phyloP scores from a whole-genome alignment of 2,113 vertebrate species.

The Austrofundulus limnaeus region DNA sequence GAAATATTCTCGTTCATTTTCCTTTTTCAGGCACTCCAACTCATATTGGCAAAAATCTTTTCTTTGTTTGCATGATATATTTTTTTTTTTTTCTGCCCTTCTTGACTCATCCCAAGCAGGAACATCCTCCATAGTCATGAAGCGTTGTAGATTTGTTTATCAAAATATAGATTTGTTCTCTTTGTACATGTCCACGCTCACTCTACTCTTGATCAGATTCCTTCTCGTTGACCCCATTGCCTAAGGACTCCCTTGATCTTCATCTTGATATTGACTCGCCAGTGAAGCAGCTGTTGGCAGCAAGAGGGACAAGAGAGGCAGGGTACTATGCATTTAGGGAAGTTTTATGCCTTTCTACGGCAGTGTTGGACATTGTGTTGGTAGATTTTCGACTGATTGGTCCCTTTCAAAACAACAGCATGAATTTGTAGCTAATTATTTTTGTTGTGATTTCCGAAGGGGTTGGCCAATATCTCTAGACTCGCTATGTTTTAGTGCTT shows the following conservation, averaged over 20 bases:
- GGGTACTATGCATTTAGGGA: slow-evolving; percentile 62
- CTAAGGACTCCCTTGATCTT: slow-evolving; percentile 43
- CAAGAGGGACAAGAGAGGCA: slow-evolving; percentile 61
- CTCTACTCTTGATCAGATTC: slow-evolving; percentile 57
- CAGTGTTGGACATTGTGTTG: slow-evolving; percentile 64
- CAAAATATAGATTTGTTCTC: slow-evolving; percentile 82
- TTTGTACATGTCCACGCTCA: slow-evolving; percentile 72
- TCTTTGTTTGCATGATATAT: slow-evolving; percentile 51
- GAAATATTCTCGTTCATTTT: slow-evolving; percentile 38
- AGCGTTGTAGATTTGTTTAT: slow-evolving; percentile 73
- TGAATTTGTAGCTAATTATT: slow-evolving; percentile 38
- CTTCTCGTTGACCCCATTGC: slow-evolving; percentile 25
- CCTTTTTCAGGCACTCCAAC: slow-evolving; percentile 28
- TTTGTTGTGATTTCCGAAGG: slow-evolving; percentile 43
- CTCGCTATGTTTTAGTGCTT: slow-evolving; percentile 11
- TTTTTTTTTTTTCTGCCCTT: slow-evolving; percentile 32
- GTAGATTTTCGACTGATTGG: slow-evolving; percentile 53
- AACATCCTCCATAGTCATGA: slow-evolving; percentile 56
- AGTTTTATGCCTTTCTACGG: slow-evolving; percentile 62
- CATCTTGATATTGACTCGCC: slow-evolving; percentile 50
- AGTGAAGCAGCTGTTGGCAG: slow-evolving; percentile 56
- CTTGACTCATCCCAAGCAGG: slow-evolving; percentile 37
- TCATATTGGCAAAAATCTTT: slow-evolving; percentile 51
- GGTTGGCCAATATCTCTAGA: slow-evolving; percentile 17
- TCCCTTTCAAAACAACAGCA: slow-evolving; percentile 53